Base-by-base conservation (phyloP, 2,888 invertebrate genomes). In the Gerris lacustris region DNA sequence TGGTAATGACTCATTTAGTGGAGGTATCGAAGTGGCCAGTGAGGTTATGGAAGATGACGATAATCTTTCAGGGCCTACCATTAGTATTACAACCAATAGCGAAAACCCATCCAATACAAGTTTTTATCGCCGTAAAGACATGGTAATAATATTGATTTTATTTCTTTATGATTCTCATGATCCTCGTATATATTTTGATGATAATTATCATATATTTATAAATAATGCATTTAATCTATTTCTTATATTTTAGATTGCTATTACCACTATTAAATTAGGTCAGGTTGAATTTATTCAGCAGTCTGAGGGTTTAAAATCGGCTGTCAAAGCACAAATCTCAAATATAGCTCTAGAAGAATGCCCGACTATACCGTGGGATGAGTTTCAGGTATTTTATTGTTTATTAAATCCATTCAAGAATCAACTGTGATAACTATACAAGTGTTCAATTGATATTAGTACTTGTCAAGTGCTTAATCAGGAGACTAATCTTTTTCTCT, bases 301-400 rank as follows among this genome's bases (percentile, higher is more conserved):
- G 79, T 87, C 88, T 9, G 81, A 83, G 71, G 89, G 88, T 2
- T 85, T 86, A 74, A 82, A 85, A 55, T 88, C 90, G 0, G 82
- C 85, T 0, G 83, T 89, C 64, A 87, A 88, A 78, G 78, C 89
- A 66, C 88, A 90, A 80, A 85, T 90, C 62, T 85, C 87, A 7
- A 84, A 90, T 75, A 81, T 96, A 6, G 84, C 84, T 45, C 87
- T 88, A 69, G 91, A 92, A 77, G 95, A 96, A 80, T 93, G 92
- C 78, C 86, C 88, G 63, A 88, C 92, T 64, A 92, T 96, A 79
- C 91, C 92, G 0, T 94, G 94, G 90, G 95, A 95, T 79, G 95
- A 95, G 82, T 90, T 96, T 83, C 95, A 96, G 89, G 92, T 92
- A 81, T 81, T 31, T 31, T 31, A 78, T 76, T 73, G 67, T 72